Evolutionary conservation across 2,797 vertebrate species (phyloP), one percentile per base, ranked within the genome.

Genomic region (Rhinophrynus dorsalis): DNA sequence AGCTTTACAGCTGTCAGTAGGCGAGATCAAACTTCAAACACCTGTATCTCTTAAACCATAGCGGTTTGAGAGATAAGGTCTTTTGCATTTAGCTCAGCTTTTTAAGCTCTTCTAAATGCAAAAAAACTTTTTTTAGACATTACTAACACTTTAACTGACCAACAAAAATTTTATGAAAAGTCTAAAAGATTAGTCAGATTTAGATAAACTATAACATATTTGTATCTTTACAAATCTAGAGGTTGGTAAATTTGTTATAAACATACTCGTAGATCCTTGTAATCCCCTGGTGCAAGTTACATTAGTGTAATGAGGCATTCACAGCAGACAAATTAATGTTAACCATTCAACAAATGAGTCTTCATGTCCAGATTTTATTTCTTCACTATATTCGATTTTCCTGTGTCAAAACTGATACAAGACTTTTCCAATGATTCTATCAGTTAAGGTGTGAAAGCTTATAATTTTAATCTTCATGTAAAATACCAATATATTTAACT

Each of bases 231-330:
- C 13, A 51, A 72, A 59, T 35, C 54, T 73, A 51, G 50, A 60
- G 61, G 61, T 66, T 73, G 52, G 69, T 65, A 66, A 73, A 45
- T 55, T 66, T 44, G 42, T 73, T 61, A 73, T 73, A 59, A 73
- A 73, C 66, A 66, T 66, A 73, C 69, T 73, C 62, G 60, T 50
- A 73, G 35, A 52, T 73, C 69, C 69, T 66, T 73, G 56, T 73
- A 73, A 66, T 51, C 27, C 55, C 35, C 62, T 60, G 50, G 33
- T 73, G 68, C 51, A 72, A 58, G 61, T 72, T 65, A 60, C 55
- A 73, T 73, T 73, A 66, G 54, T 15, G 61, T 42, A 73, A 73
- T 73, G 69, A 73, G 54, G 44, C 69, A 52, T 73, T 44, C 48
- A 65, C 64, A 52, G 69, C 55, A 66, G 69, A 50, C 61, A 73